Percentiles rank a stretch among this genome's conserved stretches.
These are phyloP conservation scores for Polydrusus pterygomalis DNA, from an alignment of 2,888 invertebrate genomes.

Conservation along the genomic window DNA sequence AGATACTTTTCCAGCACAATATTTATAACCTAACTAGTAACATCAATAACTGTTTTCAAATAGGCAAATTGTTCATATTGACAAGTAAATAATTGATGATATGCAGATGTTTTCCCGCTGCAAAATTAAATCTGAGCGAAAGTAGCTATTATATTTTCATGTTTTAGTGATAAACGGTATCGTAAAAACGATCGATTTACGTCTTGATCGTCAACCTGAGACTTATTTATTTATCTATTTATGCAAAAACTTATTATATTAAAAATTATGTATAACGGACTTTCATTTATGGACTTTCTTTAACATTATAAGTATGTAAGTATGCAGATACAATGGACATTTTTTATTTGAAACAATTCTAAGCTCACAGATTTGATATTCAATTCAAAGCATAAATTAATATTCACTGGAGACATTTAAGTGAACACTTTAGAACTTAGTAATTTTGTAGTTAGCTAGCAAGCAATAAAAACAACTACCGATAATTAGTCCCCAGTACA, in stretches of 20 bases:
- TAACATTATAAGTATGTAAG: not conserved
- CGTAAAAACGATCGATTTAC: slow-evolving; percentile 11
- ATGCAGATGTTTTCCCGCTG: slow-evolving; percentile 5
- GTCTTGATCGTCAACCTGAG: not conserved
- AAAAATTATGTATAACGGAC: not conserved
- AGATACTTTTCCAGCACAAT: no score
- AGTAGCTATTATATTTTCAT: slow-evolving; percentile 1
- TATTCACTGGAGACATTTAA: no score
- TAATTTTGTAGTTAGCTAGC: no score
- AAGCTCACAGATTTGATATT: no score
- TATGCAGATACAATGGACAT: no score
- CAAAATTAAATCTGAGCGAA: slow-evolving; percentile 14
- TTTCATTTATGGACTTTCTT: slow-evolving; percentile 4
- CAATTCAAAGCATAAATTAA: no score
- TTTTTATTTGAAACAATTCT: no score
- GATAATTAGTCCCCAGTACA: no score
- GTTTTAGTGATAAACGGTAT: slow-evolving; percentile 11
- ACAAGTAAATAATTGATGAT: slow-evolving; percentile 5
- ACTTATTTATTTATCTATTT: not conserved
- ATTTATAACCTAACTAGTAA: no score
- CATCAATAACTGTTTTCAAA: no score
- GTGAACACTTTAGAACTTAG: no score
- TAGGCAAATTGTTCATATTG: not conserved
- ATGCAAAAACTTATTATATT: slow-evolving; percentile 6
- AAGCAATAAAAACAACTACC: no score